Evolutionary conservation across 2,888 invertebrate species (phyloP).

Genomic region (Mimachlamys varia): DNA sequence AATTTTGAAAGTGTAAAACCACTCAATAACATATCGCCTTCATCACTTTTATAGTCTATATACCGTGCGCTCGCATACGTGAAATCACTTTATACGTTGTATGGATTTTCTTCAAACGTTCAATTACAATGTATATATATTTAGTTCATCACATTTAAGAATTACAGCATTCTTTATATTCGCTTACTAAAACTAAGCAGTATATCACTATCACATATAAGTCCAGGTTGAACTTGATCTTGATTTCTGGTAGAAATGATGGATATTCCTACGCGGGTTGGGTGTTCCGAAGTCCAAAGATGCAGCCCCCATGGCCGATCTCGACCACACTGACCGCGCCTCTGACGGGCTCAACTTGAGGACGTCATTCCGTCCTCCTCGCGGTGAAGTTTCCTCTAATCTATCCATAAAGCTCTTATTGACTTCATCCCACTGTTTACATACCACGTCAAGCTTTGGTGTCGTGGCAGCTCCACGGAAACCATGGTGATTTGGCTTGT

Average conservation of each 20-base stretch:
- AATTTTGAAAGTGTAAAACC: too few species aligned
- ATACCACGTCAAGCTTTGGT: constrained; percentile 51
- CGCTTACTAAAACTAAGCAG: too few species aligned
- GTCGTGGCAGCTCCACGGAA: constrained; percentile 47
- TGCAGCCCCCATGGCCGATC: constrained; percentile 52
- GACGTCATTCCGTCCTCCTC: background rate
- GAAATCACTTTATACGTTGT: too few species aligned
- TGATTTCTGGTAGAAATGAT: background rate
- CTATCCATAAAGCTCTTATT: background rate
- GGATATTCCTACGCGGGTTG: constrained; percentile 41
- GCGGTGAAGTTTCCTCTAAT: background rate
- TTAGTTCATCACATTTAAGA: too few species aligned
- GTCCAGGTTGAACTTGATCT: background rate
- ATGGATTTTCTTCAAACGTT: too few species aligned
- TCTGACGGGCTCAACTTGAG: constrained; percentile 37
- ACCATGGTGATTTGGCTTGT: constrained; percentile 37
- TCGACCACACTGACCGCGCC: constrained; percentile 48
- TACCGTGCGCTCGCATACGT: too few species aligned
- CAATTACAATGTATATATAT: too few species aligned
- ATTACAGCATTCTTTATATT: too few species aligned
- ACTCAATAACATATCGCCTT: too few species aligned
- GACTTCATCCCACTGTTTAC: constrained; percentile 38
- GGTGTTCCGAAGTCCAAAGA: constrained; percentile 47
- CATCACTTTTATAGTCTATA: too few species aligned
- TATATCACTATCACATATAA: constrained; percentile 17